Evolutionary conservation across 2,888 invertebrate genomes (phyloP), one percentile per base, ranked within the genome.

Genomic region (Cenopis cana): DNA sequence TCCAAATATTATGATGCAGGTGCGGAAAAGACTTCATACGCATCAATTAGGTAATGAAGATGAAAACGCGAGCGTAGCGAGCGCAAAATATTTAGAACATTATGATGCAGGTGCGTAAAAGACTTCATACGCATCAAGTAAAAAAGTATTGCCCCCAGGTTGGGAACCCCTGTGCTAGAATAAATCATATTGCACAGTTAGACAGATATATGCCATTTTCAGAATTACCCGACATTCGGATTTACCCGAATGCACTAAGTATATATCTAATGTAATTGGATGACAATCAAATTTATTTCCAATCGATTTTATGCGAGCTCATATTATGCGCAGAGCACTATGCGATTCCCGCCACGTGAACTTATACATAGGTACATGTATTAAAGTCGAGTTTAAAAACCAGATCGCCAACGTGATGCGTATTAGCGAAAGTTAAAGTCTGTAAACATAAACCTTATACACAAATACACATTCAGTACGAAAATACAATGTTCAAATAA

Each of bases 271-370:
- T 36, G 18, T 36, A 62, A 69, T 62, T 10, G n/a, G 33, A 61
- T 56, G 61, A 5, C 46, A 54, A 54, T 54, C 46, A 29, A 41
- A 61, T 61, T 17, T 14, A 60, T 68, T 68, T 38, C 68, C 52
- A 68, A 60, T 60, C n/a, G 5, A 14, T 1, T 49, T 61, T 33
- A 11, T n/a, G n/a, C 17, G 17, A 12, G 33, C n/a, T 9, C 29
- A 8, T 60, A 49, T 29, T n/a, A n/a, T n/a, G n/a, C n/a, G n/a
- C n/a, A n/a, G 14, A 41, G 12, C 8, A 9, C 14, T 38, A 14
- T 29, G 24, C 0, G 9, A 5, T 17, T 49, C 36, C 38, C 36
- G 20, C 36, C 38, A 54, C 20, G 20, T 52, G 10, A 52, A 38
- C 52, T 11, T 49, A 33, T 18, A 24, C 4, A 20, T 24, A 24